Evolutionary conservation across 2,888 invertebrate species (phyloP).

Genomic region (Andrena trimmerana): DNA sequence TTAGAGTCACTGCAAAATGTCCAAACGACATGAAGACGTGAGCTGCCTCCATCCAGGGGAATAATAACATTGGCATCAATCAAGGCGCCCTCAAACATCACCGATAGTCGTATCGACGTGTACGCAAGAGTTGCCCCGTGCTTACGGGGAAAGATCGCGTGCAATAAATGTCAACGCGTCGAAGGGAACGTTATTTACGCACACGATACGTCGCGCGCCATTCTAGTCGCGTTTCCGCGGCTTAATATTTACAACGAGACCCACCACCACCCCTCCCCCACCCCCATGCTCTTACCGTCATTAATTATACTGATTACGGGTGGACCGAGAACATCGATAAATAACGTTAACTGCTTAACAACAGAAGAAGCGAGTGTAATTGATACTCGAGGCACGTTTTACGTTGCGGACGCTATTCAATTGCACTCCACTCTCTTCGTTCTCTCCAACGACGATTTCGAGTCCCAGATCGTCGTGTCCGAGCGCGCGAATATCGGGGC

Average conservation of each 20-base stretch:
- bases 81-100: not conserved
- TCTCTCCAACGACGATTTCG: constrained; percentile 11
- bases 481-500: constrained; percentile 22
- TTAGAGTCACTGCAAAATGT: too few relatives aligned
- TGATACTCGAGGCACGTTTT: constrained; percentile 28
- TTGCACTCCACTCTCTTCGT: not conserved
- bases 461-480: constrained; percentile 24
- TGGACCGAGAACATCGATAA: not conserved
- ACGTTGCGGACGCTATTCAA: constrained; percentile 16
- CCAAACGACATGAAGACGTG: too few relatives aligned
- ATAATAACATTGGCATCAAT: too few relatives aligned
- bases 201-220: not conserved
- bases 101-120: not conserved
- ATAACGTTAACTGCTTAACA: constrained; percentile 6
- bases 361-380: constrained; percentile 11
- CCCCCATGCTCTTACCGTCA: not conserved
- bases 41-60: too few relatives aligned
- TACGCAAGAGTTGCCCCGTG: not conserved
- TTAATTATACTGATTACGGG: constrained; percentile 27
- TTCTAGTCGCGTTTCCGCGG: constrained; percentile 10
- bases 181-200: not conserved
- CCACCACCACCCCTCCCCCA: too few relatives aligned
- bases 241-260: constrained; percentile 8
- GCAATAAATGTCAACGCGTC: constrained; percentile 24
- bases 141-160: not conserved